Base-by-base conservation (phyloP, 1,140 invertebrate genomes). In the Melanaphis sacchari region DNA sequence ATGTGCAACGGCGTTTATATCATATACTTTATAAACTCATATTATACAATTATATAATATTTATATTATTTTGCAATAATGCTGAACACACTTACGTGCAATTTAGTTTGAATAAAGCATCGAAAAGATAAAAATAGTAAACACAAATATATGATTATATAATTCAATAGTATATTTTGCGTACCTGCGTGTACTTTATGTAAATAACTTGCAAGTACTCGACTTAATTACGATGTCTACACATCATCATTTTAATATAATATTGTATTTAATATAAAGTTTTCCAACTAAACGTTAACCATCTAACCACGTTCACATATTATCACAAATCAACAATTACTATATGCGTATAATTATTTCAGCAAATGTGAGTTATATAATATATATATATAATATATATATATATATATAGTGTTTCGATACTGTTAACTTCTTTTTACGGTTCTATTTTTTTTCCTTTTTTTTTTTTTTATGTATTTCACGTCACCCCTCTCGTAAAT, bases 401-500 rank as follows among this genome's bases (percentile, higher is more conserved):
- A 5, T 49, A 49, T 49, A 49, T 49, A 18, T 15, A 49, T 49
- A 49, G 15, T 18, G 59, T 66, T 66, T 59, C 18, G 22, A n/a
- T n/a, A 26, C 7, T 40, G 36, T 90, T 40, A 3, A 59, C 54
- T 31, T 90, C 38, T 54, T 89, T 90, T 54, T 52, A 36, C 31
- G 43, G 49, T 26, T 54, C 89, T 15, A 18, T 8, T 24, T 40
- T 59, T 59, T 59, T 31, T 0, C 2, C 0, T 82, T 40, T 40
- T 82, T 81, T 81, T 36, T 84, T 36, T 52, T 90, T 54, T 54
- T 81, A 36, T 38, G 24, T 36, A 38, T 59, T 41, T 40, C 38
- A 90, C 89, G 89, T 41, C 89, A 54, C 52, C 89, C 89, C 52
- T 90, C 59, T 26, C 52, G 54, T 41, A 59, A 26, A 76, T 76